Conservation (phyloP, 2,113 vertebrate species). For the Oreochromis aureus region DNA sequence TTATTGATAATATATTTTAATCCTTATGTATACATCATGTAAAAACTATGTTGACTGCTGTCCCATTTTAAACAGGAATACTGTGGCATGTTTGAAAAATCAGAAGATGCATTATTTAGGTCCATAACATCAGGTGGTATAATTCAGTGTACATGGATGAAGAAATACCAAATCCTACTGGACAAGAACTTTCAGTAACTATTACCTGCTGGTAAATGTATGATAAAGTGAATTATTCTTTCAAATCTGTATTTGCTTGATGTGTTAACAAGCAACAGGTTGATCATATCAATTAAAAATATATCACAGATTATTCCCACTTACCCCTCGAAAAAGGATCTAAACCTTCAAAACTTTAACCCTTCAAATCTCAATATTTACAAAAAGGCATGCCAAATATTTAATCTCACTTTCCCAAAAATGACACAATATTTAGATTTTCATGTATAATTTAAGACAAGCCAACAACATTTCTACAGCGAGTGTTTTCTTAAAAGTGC, state of each 20-base stretch:
- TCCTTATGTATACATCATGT: neutral
- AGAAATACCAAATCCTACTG: neutral
- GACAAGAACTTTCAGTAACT: neutral
- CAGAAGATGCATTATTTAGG: neutral
- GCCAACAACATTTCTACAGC: neutral
- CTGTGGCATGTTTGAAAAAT: neutral
- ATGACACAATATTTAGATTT: neutral
- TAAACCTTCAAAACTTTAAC: neutral
- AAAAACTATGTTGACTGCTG: neutral
- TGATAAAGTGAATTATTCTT: neutral
- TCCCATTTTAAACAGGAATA: neutral
- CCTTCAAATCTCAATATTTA: neutral
- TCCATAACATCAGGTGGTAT: neutral
- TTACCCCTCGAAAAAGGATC: neutral
- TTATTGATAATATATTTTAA: neutral
- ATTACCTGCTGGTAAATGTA: neutral
- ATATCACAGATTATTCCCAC: neutral
- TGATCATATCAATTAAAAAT: neutral
- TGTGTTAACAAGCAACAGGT: neutral
- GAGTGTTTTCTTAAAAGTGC: constrained; percentile 1
- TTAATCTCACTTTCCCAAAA: neutral
- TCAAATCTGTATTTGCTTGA: neutral
- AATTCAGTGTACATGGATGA: neutral
- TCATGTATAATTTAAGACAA: neutral
- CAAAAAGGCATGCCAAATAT: neutral